phyloP scores from a whole-genome alignment of 2,888 invertebrate species.

The Pammene aurita region DNA sequence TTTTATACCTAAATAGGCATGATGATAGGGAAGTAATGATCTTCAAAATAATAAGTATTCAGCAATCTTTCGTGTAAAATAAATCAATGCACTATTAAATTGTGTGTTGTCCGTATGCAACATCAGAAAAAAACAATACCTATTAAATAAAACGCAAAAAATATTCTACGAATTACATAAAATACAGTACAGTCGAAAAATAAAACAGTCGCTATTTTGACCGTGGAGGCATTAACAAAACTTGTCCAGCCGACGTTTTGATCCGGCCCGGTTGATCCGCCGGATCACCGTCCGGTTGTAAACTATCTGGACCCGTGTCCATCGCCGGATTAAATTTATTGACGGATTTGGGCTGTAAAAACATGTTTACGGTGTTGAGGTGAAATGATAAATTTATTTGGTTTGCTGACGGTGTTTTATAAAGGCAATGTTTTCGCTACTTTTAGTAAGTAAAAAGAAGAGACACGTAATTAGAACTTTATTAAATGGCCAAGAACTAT shows the following conservation, averaged over 20 bases:
- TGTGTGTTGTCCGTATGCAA: too few species aligned
- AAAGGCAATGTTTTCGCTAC: not conserved
- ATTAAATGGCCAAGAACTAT: too few species aligned
- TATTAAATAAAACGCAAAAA: not conserved
- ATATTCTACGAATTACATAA: too few species aligned
- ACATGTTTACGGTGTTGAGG: conserved; percentile 6
- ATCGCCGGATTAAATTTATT: conserved; percentile 54
- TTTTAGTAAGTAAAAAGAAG: not conserved
- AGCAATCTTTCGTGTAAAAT: too few species aligned
- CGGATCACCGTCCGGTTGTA: conserved; percentile 44
- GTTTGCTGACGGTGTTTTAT: not conserved
- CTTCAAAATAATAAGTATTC: too few species aligned
- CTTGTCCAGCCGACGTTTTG: conserved; percentile 60
- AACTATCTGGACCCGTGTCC: conserved; percentile 54
- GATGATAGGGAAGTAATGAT: too few species aligned
- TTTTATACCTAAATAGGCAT: too few species aligned
- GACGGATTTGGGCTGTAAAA: conserved; percentile 33
- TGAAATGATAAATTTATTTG: conserved; percentile 4
- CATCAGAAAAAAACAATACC: too few species aligned
- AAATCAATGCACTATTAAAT: too few species aligned
- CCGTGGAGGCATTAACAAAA: conserved; percentile 47
- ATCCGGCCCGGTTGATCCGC: conserved; percentile 60
- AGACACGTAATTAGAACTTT: too few species aligned
- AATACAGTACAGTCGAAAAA: not conserved
- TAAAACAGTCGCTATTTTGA: conserved; percentile 1